phyloP scores from a whole-genome alignment of 2,113 vertebrate genomes.

The Vanacampus margaritifer region DNA sequence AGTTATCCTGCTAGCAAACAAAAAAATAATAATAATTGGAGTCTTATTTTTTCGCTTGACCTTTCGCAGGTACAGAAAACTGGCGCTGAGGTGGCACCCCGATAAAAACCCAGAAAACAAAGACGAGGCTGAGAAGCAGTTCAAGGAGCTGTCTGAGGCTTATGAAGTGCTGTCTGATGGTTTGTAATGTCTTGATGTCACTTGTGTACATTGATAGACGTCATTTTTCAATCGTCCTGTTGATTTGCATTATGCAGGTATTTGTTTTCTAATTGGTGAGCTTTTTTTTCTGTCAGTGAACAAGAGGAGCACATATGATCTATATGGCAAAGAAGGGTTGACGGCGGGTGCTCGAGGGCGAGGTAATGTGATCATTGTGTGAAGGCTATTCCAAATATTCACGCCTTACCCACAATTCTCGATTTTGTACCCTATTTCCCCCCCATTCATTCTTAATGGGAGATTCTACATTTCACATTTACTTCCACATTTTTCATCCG shows the following conservation, averaged over 20 bases:
- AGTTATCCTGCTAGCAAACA: too few species aligned
- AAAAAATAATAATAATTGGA: too few species aligned
- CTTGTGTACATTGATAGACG: background rate
- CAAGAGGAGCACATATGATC: conserved; percentile 88
- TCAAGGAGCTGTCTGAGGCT: conserved; percentile 95
- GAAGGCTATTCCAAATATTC: too few species aligned
- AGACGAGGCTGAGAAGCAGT: conserved; percentile 88
- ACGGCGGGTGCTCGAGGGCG: conserved; percentile 77
- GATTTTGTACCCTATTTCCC: too few species aligned
- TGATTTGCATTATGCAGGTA: background rate
- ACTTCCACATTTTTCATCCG: too few species aligned
- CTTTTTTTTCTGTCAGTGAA: conserved; percentile 69
- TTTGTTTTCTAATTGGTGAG: background rate
- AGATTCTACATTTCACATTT: too few species aligned
- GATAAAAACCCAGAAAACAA: conserved; percentile 98
- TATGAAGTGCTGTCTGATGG: conserved; percentile 96
- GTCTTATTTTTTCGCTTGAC: background rate
- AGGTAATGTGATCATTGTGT: conserved; percentile 27
- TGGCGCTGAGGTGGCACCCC: conserved; percentile 94
- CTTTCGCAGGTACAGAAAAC: conserved; percentile 84
- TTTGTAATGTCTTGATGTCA: conserved; percentile 39
- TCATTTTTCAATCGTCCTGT: background rate
- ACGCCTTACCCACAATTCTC: too few species aligned
- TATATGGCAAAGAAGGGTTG: conserved; percentile 90
- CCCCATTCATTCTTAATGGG: too few species aligned